These are phyloP conservation scores for Eupithecia insigniata DNA, from an alignment of 2,888 invertebrate species.

Conservation along the genomic window DNA sequence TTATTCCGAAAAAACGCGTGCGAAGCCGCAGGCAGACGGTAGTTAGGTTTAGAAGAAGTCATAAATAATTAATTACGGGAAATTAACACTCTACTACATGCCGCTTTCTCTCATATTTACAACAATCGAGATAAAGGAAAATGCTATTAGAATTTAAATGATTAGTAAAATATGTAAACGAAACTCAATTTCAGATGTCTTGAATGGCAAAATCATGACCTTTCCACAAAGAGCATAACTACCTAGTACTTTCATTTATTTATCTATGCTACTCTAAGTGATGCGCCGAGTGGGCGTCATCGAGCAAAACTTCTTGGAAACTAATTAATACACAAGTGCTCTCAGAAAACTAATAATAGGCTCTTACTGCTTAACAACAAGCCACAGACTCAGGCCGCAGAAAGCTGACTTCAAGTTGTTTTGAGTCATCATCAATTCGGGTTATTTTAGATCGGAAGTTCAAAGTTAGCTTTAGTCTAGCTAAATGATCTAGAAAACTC, in stretches of 20 bases:
- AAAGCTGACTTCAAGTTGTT: conserved; percentile 1
- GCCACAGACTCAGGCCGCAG: conserved; percentile 17
- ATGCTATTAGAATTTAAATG: not conserved
- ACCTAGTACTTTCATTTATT: too few relatives aligned
- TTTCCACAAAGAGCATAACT: conserved; percentile 4
- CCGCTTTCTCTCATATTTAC: not conserved
- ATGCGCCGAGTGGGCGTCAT: conserved; percentile 27
- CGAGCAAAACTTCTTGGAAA: conserved; percentile 39
- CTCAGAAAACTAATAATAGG: conserved; percentile 26
- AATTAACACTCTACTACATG: not conserved
- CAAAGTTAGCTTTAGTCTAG: not conserved
- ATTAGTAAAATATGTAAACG: not conserved
- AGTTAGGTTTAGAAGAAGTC: too few relatives aligned
- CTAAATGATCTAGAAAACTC: not conserved
- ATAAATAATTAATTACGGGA: not conserved
- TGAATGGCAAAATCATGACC: conserved; percentile 25
- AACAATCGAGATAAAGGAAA: not conserved
- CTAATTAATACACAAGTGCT: conserved; percentile 48
- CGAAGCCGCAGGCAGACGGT: too few relatives aligned
- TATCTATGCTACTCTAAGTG: too few relatives aligned
- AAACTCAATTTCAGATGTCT: conserved; percentile 6
- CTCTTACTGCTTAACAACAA: conserved; percentile 25
- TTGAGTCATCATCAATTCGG: not conserved
- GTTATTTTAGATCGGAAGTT: not conserved
- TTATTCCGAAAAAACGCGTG: too few relatives aligned